These are phyloP conservation scores for Atta cephalotes DNA, from an alignment of 1,140 invertebrate species.

Conservation along the genomic window DNA sequence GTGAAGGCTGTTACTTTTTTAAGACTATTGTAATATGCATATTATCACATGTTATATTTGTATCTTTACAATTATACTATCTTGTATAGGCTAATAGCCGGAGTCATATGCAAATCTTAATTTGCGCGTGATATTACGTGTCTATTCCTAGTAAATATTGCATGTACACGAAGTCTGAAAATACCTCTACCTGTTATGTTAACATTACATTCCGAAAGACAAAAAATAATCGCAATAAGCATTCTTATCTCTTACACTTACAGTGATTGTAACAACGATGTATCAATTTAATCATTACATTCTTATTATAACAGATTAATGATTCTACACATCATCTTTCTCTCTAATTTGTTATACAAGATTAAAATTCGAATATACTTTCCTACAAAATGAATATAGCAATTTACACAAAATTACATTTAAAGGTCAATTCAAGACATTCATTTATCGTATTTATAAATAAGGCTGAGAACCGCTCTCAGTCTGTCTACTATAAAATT, in stretches of 20 bases:
- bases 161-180: slow-evolving; percentile 14
- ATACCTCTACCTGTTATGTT: slow-evolving; percentile 6
- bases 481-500: slow-evolving; percentile 72
- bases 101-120: neutral
- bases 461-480: slow-evolving; percentile 66
- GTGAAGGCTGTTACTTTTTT: slow-evolving; percentile 1
- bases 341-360: slow-evolving; percentile 10
- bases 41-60: slow-evolving; percentile 21
- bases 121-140: neutral
- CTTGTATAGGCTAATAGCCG: neutral
- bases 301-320: slow-evolving; percentile 36
- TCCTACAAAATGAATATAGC: slow-evolving; percentile 45
- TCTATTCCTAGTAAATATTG: slow-evolving; percentile 36
- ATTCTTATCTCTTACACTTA: slow-evolving; percentile 21
- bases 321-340: neutral
- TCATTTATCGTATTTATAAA: slow-evolving; percentile 58
- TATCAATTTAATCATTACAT: neutral
- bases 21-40: neutral
- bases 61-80: slow-evolving; percentile 23
- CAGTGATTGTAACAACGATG: slow-evolving; percentile 32
- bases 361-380: slow-evolving; percentile 50
- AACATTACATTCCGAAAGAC: slow-evolving; percentile 16
- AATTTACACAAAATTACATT: slow-evolving; percentile 28
- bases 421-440: neutral
- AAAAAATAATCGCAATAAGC: slow-evolving; percentile 33